Evolutionary conservation across 2,888 invertebrate genomes (phyloP), one percentile per base, ranked within the genome.

Genomic region (Amaurobius ferox): DNA sequence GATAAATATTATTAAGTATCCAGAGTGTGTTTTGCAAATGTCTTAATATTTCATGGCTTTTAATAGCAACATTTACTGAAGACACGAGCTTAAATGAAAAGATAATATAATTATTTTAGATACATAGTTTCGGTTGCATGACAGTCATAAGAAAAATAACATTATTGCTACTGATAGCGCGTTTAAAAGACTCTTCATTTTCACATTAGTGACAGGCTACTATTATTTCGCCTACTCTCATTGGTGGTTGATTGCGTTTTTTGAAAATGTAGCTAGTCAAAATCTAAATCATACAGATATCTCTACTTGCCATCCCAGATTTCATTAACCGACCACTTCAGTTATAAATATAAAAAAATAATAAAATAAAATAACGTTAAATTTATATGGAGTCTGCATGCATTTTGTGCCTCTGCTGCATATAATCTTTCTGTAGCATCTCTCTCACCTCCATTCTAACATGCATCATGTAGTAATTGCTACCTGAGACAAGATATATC

Each of bases 381-480:
- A 67, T 67, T 67, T 67, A 67, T 35, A 19, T 0, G 23, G 30
- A 35, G 67, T 39, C 35, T 67, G 67, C 67, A 67, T 67, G 35
- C 32, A 44, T 16, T 44, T 44, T 5, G 44, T 44, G 6, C 30
- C 9, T 35, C 32, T n/a, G 40, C 55, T 55, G 23, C 19, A 32
- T 9, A 39, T 40, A 44, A 44, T 62, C 39, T 64, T 74, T 74
- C 40, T 64, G 64, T 35, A 74, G 62, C 19, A 74, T 74, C 64
- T 74, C 35, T 64, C 35, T 35, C 29, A 74, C 61, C 74, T 64
- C 35, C 19, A 29, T 64, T 13, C 19, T 64, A 74, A 64, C 74
- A 74, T 64, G 74, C 40, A 28, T 40, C 74, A 40, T 40, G 28
- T 61, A 29, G 74, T 74, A 74, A 74, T 74, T 74, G 64, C 74